Percentiles rank a stretch among this genome's conserved stretches.
Conservation (phyloP, 53 echinoderm and acorn worm species). For the Holothuria leucospilota region DNA sequence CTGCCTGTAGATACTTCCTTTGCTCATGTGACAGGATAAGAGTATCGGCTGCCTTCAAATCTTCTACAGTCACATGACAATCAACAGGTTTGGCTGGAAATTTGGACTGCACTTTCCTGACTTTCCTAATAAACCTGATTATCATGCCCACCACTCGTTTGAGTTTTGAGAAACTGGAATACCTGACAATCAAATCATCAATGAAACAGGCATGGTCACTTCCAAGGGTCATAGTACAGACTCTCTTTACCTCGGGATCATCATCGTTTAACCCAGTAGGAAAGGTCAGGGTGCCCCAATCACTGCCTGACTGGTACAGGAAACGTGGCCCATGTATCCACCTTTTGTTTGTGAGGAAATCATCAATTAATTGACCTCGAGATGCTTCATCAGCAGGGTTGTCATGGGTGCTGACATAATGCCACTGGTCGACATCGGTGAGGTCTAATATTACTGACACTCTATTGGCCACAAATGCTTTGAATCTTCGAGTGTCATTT, state of each 20-base stretch:
- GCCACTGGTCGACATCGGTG: conserved; percentile 12
- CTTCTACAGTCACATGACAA: background rate
- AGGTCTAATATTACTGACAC: conserved; percentile 29
- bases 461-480: conserved; percentile 47
- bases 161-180: conserved; percentile 31
- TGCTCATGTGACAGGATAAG: conserved; percentile 14
- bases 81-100: no score
- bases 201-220: conserved; percentile 10
- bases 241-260: no score
- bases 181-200: background rate
- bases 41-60: conserved; percentile 23
- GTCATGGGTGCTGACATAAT: conserved; percentile 3
- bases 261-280: background rate
- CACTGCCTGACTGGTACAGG: background rate
- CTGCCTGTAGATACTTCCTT: conserved; percentile 1
- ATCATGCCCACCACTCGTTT: no score
- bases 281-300: background rate
- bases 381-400: conserved; percentile 47
- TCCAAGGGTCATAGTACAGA: background rate
- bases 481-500: no score
- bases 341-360: conserved; percentile 41
- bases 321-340: conserved; percentile 44
- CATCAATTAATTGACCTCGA: conserved; percentile 23
- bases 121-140: background rate
- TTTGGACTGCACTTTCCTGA: background rate